phyloP scores from a whole-genome alignment of 2,113 vertebrate genomes.

The Illadopsis cleaveri region DNA sequence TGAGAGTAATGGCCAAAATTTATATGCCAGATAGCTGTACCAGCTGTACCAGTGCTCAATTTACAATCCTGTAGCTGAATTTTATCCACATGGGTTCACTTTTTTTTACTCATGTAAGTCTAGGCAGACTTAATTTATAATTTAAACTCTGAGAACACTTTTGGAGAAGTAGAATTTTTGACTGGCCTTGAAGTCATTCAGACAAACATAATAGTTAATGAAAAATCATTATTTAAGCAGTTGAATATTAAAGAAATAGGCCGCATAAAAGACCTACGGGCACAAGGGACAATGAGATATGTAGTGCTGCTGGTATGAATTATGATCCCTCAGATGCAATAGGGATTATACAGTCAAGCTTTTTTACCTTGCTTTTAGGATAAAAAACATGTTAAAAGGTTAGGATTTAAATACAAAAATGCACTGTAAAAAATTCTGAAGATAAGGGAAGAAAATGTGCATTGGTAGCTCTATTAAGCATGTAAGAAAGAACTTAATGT shows the following conservation, averaged over 20 bases:
- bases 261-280: constrained; percentile 14
- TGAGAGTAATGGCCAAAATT: background rate
- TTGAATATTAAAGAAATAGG: background rate
- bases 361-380: constrained; percentile 36
- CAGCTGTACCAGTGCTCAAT: background rate
- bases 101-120: background rate
- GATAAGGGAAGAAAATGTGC: background rate
- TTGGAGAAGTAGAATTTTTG: background rate
- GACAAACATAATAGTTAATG: background rate
- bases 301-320: background rate
- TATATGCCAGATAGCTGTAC: background rate
- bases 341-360: background rate
- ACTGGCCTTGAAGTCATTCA: background rate
- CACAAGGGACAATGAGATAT: background rate
- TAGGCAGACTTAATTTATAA: background rate
- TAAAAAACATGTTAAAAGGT: constrained; percentile 36
- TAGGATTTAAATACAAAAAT: constrained; percentile 15
- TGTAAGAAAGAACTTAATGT: background rate
- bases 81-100: background rate
- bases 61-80: background rate
- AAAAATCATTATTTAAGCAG: background rate
- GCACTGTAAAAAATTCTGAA: background rate
- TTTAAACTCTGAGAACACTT: background rate
- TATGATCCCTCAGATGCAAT: background rate
- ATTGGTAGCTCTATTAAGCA: background rate